phyloP scores from a whole-genome alignment of 2,888 invertebrate species.

The Temnothorax unifasciatus region DNA sequence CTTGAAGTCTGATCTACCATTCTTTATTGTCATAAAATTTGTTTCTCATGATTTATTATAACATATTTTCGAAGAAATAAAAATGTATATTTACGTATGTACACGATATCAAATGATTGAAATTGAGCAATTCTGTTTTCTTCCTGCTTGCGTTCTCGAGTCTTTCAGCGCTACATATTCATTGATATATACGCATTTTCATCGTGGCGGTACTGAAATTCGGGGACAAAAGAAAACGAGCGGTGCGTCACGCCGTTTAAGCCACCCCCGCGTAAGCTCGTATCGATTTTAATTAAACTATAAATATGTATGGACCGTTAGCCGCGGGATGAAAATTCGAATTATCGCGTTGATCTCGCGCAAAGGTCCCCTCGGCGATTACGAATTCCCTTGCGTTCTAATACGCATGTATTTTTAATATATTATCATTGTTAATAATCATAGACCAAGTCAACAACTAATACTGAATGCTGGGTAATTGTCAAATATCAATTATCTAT shows the following conservation, averaged over 20 bases:
- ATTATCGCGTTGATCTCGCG: constrained; percentile 29
- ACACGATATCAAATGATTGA: constrained; percentile 1
- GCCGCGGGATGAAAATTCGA: constrained; percentile 43
- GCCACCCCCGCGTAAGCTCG: constrained; percentile 33
- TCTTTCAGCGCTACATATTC: constrained; percentile 37
- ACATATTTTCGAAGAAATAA: background rate
- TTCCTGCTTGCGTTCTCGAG: background rate
- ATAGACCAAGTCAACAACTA: background rate
- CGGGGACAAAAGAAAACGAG: constrained; percentile 46
- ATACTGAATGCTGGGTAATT: background rate
- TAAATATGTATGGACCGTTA: constrained; percentile 52
- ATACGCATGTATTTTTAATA: constrained; percentile 20
- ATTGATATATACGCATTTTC: constrained; percentile 42
- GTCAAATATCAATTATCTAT: background rate
- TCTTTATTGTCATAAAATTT: background rate
- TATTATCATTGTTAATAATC: constrained; percentile 21
- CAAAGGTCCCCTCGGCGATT: constrained; percentile 31
- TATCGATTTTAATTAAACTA: constrained; percentile 58
- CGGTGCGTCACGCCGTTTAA: constrained; percentile 36
- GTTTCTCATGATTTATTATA: background rate
- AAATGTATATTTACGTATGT: background rate
- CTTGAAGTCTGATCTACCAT: background rate
- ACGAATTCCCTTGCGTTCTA: background rate
- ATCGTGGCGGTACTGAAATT: constrained; percentile 32
- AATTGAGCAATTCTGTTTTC: constrained; percentile 17